phyloP scores from a whole-genome alignment of 92 coral and sea anemone genomes.

The Pocillopora meandrina region DNA sequence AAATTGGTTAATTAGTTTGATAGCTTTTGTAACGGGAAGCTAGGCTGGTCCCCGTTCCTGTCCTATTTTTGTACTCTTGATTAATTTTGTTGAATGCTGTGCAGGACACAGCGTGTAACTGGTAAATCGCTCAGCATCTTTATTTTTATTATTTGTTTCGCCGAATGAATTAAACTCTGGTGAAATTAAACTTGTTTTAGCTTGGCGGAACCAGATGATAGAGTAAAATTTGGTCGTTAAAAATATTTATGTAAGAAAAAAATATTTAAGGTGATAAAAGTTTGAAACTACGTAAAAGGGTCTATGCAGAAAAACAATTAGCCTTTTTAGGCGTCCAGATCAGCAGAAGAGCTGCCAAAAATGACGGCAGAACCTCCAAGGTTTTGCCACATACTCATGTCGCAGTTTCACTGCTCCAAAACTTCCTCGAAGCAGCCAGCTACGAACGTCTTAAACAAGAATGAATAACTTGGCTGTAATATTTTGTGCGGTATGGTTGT shows the following conservation, averaged over 20 bases:
- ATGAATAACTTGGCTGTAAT: background rate
- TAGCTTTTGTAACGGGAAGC: background rate
- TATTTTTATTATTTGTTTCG: background rate
- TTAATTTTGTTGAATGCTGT: slow-evolving; percentile 10
- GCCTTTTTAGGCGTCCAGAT: too few species aligned
- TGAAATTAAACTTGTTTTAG: background rate
- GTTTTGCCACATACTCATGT: too few species aligned
- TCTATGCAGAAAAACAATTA: too few species aligned
- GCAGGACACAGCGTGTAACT: slow-evolving; percentile 11
- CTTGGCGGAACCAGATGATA: background rate
- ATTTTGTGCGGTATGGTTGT: background rate
- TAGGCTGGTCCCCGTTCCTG: slow-evolving; percentile 3
- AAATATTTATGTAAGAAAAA: too few species aligned
- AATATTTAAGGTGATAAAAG: too few species aligned
- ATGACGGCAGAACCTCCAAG: too few species aligned
- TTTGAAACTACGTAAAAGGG: too few species aligned
- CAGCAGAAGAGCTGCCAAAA: too few species aligned
- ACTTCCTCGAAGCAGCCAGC: too few species aligned
- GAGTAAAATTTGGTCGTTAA: too few species aligned
- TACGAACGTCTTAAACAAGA: background rate
- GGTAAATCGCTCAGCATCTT: background rate
- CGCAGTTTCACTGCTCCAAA: too few species aligned
- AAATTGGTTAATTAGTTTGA: background rate
- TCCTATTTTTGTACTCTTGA: background rate
- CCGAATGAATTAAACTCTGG: background rate